phyloP scores from a whole-genome alignment of 2,888 invertebrate species.

The Lasioglossum vierecki region DNA sequence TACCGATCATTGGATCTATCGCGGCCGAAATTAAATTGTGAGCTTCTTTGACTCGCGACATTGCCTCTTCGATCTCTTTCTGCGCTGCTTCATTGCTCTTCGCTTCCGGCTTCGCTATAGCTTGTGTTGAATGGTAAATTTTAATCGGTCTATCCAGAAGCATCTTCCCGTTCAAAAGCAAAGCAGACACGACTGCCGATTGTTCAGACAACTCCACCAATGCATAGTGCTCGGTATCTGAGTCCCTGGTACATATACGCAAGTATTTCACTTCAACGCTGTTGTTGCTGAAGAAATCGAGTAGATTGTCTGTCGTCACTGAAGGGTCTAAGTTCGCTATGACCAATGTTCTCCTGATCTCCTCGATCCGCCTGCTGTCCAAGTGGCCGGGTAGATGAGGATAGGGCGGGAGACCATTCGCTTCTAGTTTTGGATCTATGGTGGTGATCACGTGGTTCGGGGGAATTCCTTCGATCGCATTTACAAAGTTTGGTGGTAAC shows the following conservation, averaged over 20 bases:
- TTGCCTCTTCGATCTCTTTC: slow-evolving; percentile 97
- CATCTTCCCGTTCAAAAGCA: slow-evolving; percentile 92
- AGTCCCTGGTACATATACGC: slow-evolving; percentile 94
- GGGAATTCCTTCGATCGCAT: slow-evolving; percentile 92
- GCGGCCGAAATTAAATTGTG: slow-evolving; percentile 97
- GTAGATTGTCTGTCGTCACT: slow-evolving; percentile 91
- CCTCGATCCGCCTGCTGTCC: slow-evolving; percentile 96
- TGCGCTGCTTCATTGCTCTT: slow-evolving; percentile 98
- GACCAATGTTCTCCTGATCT: slow-evolving; percentile 96
- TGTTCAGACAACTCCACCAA: slow-evolving; percentile 98
- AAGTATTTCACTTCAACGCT: slow-evolving; percentile 97
- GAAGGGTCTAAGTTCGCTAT: slow-evolving; percentile 90
- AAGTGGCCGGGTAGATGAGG: slow-evolving; percentile 95
- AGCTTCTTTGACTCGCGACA: slow-evolving; percentile 98
- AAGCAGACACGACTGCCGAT: slow-evolving; percentile 92
- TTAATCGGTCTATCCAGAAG: slow-evolving; percentile 90
- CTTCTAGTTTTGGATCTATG: slow-evolving; percentile 94
- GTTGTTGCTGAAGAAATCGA: slow-evolving; percentile 93
- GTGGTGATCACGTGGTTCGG: slow-evolving; percentile 93
- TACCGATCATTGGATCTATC: slow-evolving; percentile 95
- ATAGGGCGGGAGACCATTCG: slow-evolving; percentile 93
- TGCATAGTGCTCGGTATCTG: slow-evolving; percentile 91
- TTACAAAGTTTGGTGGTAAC: slow-evolving; percentile 95
- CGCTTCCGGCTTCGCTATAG: slow-evolving; percentile 96
- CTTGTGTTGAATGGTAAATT: slow-evolving; percentile 96